These are phyloP conservation scores for Asarcornis scutulata DNA, from an alignment of 2,113 vertebrate species.

Conservation along the genomic window DNA sequence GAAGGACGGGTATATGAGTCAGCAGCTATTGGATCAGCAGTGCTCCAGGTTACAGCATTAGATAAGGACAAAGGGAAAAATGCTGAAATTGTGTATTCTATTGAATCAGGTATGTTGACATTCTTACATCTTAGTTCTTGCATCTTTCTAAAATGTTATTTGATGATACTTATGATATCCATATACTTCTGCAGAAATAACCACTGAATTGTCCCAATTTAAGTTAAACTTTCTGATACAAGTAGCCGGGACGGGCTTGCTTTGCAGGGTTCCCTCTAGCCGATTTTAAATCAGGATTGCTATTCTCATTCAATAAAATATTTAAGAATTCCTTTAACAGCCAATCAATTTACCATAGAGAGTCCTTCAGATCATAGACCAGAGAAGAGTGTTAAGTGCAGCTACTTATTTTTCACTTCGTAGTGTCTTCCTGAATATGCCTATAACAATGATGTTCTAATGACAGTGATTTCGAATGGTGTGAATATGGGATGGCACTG, in stretches of 20 bases:
- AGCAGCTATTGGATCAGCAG: constrained; percentile 87
- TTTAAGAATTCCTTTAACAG: background rate
- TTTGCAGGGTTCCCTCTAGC: background rate
- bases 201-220: background rate
- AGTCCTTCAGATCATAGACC: background rate
- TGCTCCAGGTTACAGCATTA: constrained; percentile 91
- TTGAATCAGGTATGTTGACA: constrained; percentile 89
- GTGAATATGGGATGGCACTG: background rate
- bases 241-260: background rate
- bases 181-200: background rate
- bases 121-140: background rate
- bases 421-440: background rate
- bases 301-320: background rate
- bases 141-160: background rate
- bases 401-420: background rate
- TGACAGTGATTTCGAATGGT: background rate
- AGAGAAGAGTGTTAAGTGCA: background rate
- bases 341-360: background rate
- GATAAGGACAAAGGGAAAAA: constrained; percentile 95
- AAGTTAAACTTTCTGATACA: background rate
- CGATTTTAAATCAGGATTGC: background rate
- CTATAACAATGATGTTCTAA: background rate
- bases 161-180: background rate
- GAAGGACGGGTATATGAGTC: constrained; percentile 91
- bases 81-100: constrained; percentile 90